Conservation (phyloP, 2,113 vertebrate genomes). For the Crotalus tigris region DNA sequence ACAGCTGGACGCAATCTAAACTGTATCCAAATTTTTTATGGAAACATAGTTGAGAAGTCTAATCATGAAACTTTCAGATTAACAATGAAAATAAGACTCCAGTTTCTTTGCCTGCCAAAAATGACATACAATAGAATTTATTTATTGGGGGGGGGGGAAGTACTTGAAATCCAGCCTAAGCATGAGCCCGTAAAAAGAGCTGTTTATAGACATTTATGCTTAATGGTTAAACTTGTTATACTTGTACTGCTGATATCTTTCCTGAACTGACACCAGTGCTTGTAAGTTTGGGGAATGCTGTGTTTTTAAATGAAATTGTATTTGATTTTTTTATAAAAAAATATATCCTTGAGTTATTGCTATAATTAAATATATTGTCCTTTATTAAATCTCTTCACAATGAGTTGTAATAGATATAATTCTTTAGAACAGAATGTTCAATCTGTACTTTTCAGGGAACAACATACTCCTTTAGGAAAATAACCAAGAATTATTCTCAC, state of each 20-base stretch:
- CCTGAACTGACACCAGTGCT: conserved; percentile 2
- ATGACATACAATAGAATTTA: conserved; percentile 18
- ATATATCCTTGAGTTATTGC: conserved; percentile 6
- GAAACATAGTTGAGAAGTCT: neutral
- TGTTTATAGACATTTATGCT: conserved; percentile 32
- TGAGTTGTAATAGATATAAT: conserved; percentile 4
- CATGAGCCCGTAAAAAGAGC: conserved; percentile 35
- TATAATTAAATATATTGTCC: conserved; percentile 23
- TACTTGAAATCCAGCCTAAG: conserved; percentile 45
- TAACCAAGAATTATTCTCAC: neutral
- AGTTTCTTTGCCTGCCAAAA: conserved; percentile 13
- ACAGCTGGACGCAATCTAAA: neutral
- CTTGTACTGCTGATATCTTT: conserved; percentile 7
- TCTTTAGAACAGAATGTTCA: conserved; percentile 19
- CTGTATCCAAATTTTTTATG: neutral
- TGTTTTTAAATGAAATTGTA: conserved; percentile 11
- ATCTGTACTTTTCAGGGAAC: neutral
- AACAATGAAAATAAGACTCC: conserved; percentile 5
- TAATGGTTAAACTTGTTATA: conserved; percentile 47
- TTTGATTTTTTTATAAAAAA: neutral
- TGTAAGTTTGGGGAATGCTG: conserved; percentile 8
- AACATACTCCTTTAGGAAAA: neutral
- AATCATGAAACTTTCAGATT: neutral
- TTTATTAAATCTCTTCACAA: conserved; percentile 12
- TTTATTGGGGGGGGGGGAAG: neutral